phyloP scores from a whole-genome alignment of 2,888 invertebrate genomes.

The Ligdia adustata region DNA sequence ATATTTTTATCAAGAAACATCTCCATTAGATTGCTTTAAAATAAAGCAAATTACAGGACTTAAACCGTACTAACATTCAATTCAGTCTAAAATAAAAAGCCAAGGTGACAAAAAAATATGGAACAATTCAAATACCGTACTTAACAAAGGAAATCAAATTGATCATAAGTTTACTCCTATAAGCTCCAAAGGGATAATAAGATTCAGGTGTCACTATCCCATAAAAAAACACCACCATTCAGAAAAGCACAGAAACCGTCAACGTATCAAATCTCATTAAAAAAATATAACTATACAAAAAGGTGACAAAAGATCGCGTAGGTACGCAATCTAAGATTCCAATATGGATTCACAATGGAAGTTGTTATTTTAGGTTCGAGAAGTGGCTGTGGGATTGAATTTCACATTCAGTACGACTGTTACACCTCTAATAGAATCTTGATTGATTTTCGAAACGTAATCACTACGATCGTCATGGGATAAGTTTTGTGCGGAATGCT shows the following conservation, averaged over 20 bases:
- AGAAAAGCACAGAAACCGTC: constrained; percentile 59
- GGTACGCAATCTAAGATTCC: constrained; percentile 75
- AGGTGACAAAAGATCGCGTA: constrained; percentile 63
- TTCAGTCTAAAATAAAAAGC: constrained; percentile 5
- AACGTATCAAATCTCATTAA: constrained; percentile 72
- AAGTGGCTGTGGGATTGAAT: constrained; percentile 57
- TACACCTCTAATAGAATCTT: constrained; percentile 33
- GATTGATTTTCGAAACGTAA: constrained; percentile 34
- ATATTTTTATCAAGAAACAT: too few species aligned
- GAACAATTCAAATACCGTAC: constrained; percentile 51
- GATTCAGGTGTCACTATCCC: constrained; percentile 76
- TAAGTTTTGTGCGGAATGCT: constrained; percentile 28
- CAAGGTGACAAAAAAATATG: constrained; percentile 19
- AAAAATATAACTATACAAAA: constrained; percentile 45
- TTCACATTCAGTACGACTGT: constrained; percentile 47
- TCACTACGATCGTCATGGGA: constrained; percentile 27
- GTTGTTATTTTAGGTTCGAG: constrained; percentile 73
- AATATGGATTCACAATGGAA: constrained; percentile 64
- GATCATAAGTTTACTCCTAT: constrained; percentile 61
- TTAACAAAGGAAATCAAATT: constrained; percentile 63
- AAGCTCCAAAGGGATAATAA: constrained; percentile 54
- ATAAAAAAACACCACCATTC: constrained; percentile 55
- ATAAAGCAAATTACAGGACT: too few species aligned
- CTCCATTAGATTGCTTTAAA: too few species aligned
- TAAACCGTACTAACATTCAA: not conserved